Percentiles rank a stretch among this genome's conserved stretches.
phyloP scores from a whole-genome alignment of 2,113 vertebrate genomes.

The Zosterops pallidus region DNA sequence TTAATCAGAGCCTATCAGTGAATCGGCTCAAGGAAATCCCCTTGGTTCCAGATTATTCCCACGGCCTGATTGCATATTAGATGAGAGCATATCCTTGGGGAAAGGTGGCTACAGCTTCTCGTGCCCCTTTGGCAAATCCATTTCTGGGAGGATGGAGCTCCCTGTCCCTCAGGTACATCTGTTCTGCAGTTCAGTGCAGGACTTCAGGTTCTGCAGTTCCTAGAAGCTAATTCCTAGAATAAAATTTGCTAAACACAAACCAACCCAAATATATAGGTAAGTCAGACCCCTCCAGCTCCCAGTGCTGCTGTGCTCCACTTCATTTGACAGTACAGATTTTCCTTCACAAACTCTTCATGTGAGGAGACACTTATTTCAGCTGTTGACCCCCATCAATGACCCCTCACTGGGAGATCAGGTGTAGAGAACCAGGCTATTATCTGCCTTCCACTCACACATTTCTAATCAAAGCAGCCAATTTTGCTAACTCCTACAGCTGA shows the following conservation, averaged over 20 bases:
- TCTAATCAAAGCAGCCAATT: constrained; percentile 70
- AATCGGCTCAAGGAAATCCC: not conserved
- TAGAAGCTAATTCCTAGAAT: not conserved
- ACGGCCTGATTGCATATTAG: not conserved
- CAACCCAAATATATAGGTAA: not conserved
- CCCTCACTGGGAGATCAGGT: constrained; percentile 65
- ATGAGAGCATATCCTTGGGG: not conserved
- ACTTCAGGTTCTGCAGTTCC: not conserved
- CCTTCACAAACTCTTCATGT: constrained; percentile 29
- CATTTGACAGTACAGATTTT: constrained; percentile 38
- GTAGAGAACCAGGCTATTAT: constrained; percentile 66
- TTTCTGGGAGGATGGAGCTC: not conserved
- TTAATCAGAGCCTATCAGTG: not conserved
- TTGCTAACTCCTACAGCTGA: constrained; percentile 1
- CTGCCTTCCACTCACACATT: constrained; percentile 49
- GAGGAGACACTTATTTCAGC: constrained; percentile 63
- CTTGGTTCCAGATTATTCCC: not conserved
- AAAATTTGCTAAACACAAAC: not conserved
- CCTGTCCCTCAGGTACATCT: not conserved
- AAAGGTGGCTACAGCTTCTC: not conserved
- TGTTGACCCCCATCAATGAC: constrained; percentile 68
- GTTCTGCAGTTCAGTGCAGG: not conserved
- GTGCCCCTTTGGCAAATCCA: not conserved
- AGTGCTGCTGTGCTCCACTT: constrained; percentile 14
- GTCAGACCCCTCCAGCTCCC: not conserved